Evolutionary conservation across 2,888 invertebrate genomes (phyloP).

Genomic region (Troides oblongomaculatus): DNA sequence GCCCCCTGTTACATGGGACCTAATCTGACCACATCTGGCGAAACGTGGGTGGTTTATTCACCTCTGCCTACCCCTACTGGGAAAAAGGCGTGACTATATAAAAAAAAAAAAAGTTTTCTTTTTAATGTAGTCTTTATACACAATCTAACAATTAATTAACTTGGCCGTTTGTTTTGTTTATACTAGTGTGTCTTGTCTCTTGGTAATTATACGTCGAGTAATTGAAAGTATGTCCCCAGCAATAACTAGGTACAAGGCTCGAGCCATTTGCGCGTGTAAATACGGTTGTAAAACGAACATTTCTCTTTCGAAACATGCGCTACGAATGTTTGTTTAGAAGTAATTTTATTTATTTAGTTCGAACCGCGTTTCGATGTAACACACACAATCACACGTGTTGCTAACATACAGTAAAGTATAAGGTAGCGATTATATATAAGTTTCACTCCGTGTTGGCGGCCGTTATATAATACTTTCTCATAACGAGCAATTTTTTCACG

Average conservation of each 20-base stretch:
- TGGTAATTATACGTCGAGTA: neutral
- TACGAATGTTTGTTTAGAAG: neutral
- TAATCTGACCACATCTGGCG: no score
- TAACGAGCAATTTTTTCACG: neutral
- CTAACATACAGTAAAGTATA: neutral
- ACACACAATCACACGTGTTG: neutral
- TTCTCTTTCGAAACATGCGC: neutral
- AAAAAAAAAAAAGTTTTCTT: no score
- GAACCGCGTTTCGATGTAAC: neutral
- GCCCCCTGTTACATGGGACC: no score
- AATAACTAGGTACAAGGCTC: neutral
- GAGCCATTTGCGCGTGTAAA: neutral
- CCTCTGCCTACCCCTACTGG: no score
- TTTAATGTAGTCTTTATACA: no score
- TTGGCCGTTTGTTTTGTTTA: no score
- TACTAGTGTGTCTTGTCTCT: neutral
- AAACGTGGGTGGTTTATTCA: no score
- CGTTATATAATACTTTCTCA: constrained; percentile 19
- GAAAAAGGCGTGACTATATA: no score
- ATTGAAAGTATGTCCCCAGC: neutral
- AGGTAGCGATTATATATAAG: neutral
- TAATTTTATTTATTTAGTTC: neutral
- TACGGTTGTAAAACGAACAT: neutral
- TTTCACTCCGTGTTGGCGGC: constrained; percentile 13
- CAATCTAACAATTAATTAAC: no score